These are phyloP conservation scores for Caenorhabditis afra DNA, from an alignment of 2,888 invertebrate genomes.

Conservation along the genomic window DNA sequence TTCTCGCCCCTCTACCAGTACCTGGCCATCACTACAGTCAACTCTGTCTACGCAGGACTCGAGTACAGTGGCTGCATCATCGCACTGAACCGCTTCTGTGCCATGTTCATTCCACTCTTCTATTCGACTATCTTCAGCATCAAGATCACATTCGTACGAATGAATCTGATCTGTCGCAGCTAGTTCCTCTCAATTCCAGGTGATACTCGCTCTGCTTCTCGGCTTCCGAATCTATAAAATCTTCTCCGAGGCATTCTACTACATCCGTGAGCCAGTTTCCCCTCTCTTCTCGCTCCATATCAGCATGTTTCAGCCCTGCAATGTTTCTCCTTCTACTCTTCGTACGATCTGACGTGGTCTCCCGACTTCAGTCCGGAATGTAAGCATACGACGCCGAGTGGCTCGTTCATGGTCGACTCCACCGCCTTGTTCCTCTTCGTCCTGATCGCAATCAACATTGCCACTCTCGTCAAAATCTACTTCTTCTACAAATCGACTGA, in stretches of 20 bases:
- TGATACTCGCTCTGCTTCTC: neutral
- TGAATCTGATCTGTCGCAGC: neutral
- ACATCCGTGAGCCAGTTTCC: constrained; percentile 10
- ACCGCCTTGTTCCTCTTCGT: neutral
- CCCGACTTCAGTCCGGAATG: neutral
- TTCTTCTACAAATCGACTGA: constrained; percentile 3
- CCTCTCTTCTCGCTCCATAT: no score
- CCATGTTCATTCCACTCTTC: constrained; percentile 12
- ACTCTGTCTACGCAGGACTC: constrained; percentile 11
- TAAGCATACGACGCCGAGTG: neutral
- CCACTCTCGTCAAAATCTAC: constrained; percentile 4
- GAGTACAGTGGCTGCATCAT: constrained; percentile 18
- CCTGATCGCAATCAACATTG: neutral
- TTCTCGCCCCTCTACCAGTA: constrained; percentile 25
- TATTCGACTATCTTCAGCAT: constrained; percentile 23
- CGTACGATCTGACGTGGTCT: neutral
- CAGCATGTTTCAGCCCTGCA: neutral
- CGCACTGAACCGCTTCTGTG: constrained; percentile 30
- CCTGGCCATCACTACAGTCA: constrained; percentile 13
- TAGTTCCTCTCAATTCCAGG: constrained; percentile 10
- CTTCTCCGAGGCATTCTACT: neutral
- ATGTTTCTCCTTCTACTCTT: neutral
- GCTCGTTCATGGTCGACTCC: neutral
- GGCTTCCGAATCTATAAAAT: neutral
- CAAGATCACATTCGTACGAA: constrained; percentile 7